Percentiles rank a stretch among this genome's conserved stretches.
phyloP scores from a whole-genome alignment of 2,888 invertebrate genomes.

The Parthenolecanium corni region DNA sequence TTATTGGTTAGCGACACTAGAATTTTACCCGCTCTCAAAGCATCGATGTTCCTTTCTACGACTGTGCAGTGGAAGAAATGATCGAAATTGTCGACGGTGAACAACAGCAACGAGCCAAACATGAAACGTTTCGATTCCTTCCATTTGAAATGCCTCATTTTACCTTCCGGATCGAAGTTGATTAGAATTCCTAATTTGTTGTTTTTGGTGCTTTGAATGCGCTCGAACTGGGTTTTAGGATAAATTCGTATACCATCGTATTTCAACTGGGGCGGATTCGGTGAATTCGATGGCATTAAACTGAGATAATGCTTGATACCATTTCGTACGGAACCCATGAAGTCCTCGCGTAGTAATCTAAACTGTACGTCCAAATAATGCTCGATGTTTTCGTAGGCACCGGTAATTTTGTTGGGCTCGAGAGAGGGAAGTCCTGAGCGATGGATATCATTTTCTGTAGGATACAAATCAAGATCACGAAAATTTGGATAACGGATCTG shows the following conservation, averaged over 20 bases:
- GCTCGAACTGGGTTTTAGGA: constrained; percentile 42
- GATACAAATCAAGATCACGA: constrained; percentile 45
- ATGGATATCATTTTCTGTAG: constrained; percentile 41
- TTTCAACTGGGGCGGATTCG: not conserved
- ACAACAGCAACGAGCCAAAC: constrained; percentile 59
- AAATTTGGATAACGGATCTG: constrained; percentile 44
- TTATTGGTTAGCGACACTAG: constrained; percentile 33
- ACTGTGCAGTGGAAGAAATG: constrained; percentile 59
- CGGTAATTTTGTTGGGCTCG: constrained; percentile 48
- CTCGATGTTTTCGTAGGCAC: constrained; percentile 51
- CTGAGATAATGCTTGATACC: constrained; percentile 39
- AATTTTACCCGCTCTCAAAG: constrained; percentile 38
- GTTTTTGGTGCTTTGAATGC: constrained; percentile 25
- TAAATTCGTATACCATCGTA: constrained; percentile 41
- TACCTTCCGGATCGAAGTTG: constrained; percentile 6
- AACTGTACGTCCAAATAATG: constrained; percentile 70
- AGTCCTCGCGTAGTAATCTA: constrained; percentile 65
- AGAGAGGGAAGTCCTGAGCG: constrained; percentile 40
- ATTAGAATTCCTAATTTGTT: constrained; percentile 32
- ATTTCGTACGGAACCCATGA: constrained; percentile 56
- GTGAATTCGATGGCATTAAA: not conserved
- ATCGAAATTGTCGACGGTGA: constrained; percentile 56
- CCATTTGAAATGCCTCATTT: constrained; percentile 38
- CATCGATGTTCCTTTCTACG: constrained; percentile 44
- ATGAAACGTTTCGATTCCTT: constrained; percentile 49